These are phyloP conservation scores for Noturus placidus DNA, from an alignment of 2,113 vertebrate species.

Conservation along the genomic window DNA sequence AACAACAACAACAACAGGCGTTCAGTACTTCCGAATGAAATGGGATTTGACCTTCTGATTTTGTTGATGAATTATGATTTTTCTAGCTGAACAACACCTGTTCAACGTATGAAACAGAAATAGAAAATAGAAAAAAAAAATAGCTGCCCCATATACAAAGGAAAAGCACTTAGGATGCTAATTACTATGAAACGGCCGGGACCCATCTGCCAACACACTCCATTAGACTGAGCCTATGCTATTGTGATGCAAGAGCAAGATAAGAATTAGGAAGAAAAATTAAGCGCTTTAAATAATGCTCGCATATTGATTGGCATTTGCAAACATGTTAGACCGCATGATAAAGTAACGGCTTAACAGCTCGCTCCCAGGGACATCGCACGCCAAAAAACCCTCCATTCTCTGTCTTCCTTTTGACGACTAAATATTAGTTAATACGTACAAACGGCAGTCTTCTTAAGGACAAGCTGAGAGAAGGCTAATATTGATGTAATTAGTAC, in stretches of 20 bases:
- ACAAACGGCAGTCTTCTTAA: slow-evolving; percentile 58
- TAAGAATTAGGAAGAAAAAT: slow-evolving; percentile 45
- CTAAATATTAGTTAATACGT: slow-evolving; percentile 63
- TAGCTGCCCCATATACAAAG: slow-evolving; percentile 45
- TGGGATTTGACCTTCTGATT: not conserved
- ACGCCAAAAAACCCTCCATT: slow-evolving; percentile 8
- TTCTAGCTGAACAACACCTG: slow-evolving; percentile 6
- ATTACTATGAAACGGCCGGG: slow-evolving; percentile 7
- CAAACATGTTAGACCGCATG: not conserved
- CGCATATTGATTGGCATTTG: slow-evolving; percentile 45
- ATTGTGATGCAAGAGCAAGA: slow-evolving; percentile 17
- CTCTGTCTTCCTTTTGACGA: slow-evolving; percentile 41
- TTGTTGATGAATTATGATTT: not conserved
- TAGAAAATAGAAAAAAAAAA: not conserved
- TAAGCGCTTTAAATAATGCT: slow-evolving; percentile 49
- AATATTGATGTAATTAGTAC: slow-evolving; percentile 55
- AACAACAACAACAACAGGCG: slow-evolving; percentile 4
- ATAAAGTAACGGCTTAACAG: not conserved
- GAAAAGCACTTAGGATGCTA: slow-evolving; percentile 43
- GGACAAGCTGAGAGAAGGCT: slow-evolving; percentile 56
- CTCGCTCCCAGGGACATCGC: slow-evolving; percentile 1
- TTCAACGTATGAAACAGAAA: slow-evolving; percentile 13
- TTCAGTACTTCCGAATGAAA: slow-evolving; percentile 19
- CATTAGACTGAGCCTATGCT: not conserved
- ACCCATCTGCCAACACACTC: not conserved